Evolutionary conservation across 2,113 vertebrate species (phyloP).

Genomic region (Mormyrus iriodes): DNA sequence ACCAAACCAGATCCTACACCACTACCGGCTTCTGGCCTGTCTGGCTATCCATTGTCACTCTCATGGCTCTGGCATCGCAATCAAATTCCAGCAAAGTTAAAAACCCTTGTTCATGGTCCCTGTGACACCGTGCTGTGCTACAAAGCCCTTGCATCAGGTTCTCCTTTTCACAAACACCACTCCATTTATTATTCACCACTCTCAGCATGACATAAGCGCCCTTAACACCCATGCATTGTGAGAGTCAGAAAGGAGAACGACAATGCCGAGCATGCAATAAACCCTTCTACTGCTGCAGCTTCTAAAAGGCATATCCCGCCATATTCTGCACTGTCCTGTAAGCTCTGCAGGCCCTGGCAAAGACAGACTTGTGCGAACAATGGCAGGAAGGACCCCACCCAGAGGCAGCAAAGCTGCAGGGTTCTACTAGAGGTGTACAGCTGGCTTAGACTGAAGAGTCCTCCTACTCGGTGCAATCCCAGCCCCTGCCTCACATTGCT

Average conservation of each 20-base stretch:
- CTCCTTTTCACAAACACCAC: neutral
- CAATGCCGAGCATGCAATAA: neutral
- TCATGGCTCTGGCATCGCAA: neutral
- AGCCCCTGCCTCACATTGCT: neutral
- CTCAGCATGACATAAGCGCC: neutral
- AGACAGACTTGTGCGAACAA: neutral
- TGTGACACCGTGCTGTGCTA: neutral
- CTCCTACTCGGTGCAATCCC: neutral
- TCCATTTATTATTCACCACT: neutral
- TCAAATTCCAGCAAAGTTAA: neutral
- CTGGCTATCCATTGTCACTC: neutral
- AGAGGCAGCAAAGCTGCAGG: neutral
- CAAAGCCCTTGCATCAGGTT: neutral
- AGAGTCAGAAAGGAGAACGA: neutral
- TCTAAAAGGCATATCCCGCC: neutral
- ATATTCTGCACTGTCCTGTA: neutral
- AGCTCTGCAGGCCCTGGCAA: neutral
- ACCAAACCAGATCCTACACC: neutral
- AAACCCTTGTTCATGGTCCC: neutral
- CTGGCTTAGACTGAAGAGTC: neutral
- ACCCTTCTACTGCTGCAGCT: neutral
- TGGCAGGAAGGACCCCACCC: conserved; percentile 1
- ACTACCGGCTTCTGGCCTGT: neutral
- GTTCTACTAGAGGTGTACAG: neutral
- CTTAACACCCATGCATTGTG: neutral